Conservation (phyloP, 1,140 invertebrate genomes). For the Drosophila serrata region DNA sequence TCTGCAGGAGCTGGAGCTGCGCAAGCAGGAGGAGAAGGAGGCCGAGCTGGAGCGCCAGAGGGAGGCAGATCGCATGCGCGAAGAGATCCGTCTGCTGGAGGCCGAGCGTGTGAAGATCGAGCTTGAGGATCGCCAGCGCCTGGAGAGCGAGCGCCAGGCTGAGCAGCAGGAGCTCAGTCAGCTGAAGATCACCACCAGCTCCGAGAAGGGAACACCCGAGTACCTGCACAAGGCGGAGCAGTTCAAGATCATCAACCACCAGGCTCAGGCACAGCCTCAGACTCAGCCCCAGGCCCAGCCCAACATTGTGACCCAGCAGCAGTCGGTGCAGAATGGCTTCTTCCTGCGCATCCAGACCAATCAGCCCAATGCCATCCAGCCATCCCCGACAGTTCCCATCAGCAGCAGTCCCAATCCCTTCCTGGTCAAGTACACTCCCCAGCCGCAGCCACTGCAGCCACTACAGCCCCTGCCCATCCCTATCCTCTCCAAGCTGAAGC, state of each 20-base stretch:
- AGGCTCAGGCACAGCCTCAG: constrained; percentile 21
- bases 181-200: constrained; percentile 18
- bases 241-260: constrained; percentile 32
- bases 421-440: constrained; percentile 58
- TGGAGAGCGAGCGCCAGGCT: constrained; percentile 47
- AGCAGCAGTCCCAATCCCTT: constrained; percentile 59
- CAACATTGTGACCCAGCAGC: constrained; percentile 54
- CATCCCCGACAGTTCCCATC: not conserved
- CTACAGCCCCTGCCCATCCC: constrained; percentile 6
- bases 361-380: constrained; percentile 19
- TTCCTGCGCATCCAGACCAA: constrained; percentile 68
- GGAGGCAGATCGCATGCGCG: constrained; percentile 53
- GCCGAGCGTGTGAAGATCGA: constrained; percentile 56
- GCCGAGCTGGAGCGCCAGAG: constrained; percentile 48
- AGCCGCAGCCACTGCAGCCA: constrained; percentile 8
- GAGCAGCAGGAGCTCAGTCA: constrained; percentile 35
- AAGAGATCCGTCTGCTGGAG: constrained; percentile 55
- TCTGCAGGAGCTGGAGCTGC: constrained; percentile 48
- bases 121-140: constrained; percentile 55
- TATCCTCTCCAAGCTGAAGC: constrained; percentile 8
- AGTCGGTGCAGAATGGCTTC: constrained; percentile 74
- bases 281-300: not conserved
- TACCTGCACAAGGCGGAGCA: constrained; percentile 22
- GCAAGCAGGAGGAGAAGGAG: constrained; percentile 55
- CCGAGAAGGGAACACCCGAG: constrained; percentile 12